Percentiles rank a stretch among this genome's conserved stretches.
phyloP scores from a whole-genome alignment of 2,888 invertebrate species.

The Tetanocera ferruginea region DNA sequence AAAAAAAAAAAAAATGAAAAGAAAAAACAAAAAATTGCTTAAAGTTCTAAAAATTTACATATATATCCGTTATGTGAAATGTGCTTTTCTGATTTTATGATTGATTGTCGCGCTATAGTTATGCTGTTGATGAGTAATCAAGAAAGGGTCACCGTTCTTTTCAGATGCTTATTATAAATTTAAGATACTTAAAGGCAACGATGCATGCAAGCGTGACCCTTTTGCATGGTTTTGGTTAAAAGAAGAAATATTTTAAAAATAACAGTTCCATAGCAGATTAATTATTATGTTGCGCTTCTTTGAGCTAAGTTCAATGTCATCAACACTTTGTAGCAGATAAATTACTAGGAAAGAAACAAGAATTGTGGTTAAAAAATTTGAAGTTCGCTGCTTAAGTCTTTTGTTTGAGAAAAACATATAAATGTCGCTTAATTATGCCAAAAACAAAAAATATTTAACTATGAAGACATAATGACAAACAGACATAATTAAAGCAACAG shows the following conservation, averaged over 20 bases:
- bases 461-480: neutral
- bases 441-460: neutral
- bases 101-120: neutral
- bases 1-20: neutral
- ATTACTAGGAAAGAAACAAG: neutral
- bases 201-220: neutral
- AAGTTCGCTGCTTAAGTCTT: constrained; percentile 37
- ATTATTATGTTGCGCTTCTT: neutral
- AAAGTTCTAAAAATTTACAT: constrained; percentile 20
- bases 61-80: constrained; percentile 30
- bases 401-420: constrained; percentile 11
- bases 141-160: neutral
- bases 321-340: neutral
- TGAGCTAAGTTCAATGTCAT: neutral
- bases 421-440: neutral
- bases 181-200: neutral
- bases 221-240: neutral
- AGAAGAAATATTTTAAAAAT: neutral
- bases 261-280: neutral
- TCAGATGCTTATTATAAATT: neutral
- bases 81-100: constrained; percentile 7
- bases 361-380: neutral
- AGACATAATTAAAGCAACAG: neutral
- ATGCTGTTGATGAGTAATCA: neutral
- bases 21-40: neutral